Evolutionary conservation across 53 echinoderm and acorn worm genomes (phyloP).

Genomic region (Henricia sp.): DNA sequence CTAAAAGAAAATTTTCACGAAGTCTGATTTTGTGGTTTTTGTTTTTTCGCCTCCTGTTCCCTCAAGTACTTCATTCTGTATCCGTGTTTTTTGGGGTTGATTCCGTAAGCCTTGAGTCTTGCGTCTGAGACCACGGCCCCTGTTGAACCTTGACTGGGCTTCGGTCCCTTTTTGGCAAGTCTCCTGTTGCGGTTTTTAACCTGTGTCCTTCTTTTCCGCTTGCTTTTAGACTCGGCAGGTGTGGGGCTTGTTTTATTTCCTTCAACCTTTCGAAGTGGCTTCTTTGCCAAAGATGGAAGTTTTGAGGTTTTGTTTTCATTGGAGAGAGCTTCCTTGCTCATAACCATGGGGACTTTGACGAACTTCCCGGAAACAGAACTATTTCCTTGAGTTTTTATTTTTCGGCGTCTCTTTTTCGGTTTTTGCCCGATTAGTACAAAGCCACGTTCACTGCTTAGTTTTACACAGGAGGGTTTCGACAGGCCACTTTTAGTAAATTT

Average conservation of each 20-base stretch:
- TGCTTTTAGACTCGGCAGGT: background rate
- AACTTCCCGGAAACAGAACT: background rate
- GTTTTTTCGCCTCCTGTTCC: conserved; percentile 63
- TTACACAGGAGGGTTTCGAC: background rate
- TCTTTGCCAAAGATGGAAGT: background rate
- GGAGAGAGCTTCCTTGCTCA: background rate
- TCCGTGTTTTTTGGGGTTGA: conserved; percentile 84
- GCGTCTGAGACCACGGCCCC: conserved; percentile 68
- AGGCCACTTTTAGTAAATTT: background rate
- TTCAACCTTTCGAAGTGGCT: background rate
- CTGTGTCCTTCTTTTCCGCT: conserved; percentile 17
- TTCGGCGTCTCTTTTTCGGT: background rate
- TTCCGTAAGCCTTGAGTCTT: conserved; percentile 87
- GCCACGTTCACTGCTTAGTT: background rate
- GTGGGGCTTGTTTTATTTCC: background rate
- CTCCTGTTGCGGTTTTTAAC: conserved; percentile 52
- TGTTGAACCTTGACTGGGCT: background rate
- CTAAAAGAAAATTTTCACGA: no score
- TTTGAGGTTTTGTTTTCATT: background rate
- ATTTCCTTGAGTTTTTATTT: background rate
- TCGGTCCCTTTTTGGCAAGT: background rate
- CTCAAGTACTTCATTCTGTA: conserved; percentile 75
- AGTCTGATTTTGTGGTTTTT: conserved; percentile 21
- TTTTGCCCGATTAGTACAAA: conserved; percentile 3
- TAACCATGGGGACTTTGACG: background rate